phyloP scores from a whole-genome alignment of 2,888 invertebrate species.

The Heliconius hortense region DNA sequence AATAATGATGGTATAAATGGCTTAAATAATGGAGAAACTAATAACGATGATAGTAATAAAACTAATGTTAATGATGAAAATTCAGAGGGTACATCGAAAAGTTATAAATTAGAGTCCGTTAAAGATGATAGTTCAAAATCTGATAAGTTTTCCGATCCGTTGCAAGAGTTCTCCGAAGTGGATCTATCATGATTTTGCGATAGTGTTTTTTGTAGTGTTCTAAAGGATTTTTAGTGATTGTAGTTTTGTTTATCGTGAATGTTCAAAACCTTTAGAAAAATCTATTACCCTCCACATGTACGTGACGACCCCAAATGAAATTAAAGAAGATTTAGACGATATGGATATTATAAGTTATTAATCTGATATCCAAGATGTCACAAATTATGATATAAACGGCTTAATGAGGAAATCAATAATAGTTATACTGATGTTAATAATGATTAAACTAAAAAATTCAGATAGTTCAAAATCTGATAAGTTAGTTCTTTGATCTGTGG shows the following conservation, averaged over 20 bases:
- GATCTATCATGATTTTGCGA: slow-evolving; percentile 67
- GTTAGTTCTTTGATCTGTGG: slow-evolving; percentile 54
- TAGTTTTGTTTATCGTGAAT: slow-evolving; percentile 52
- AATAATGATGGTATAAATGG: neutral
- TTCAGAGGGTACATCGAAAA: slow-evolving; percentile 19
- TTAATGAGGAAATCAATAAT: neutral
- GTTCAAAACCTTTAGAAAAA: slow-evolving; percentile 73
- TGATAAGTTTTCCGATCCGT: slow-evolving; percentile 53
- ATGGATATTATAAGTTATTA: slow-evolving; percentile 49
- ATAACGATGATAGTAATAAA: neutral
- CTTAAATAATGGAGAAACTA: neutral
- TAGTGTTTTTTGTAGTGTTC: slow-evolving; percentile 53
- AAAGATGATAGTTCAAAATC: slow-evolving; percentile 45
- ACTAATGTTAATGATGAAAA: neutral
- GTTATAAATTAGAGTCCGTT: slow-evolving; percentile 37
- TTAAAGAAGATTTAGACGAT: slow-evolving; percentile 61
- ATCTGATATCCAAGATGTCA: slow-evolving; percentile 41
- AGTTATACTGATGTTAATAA: neutral
- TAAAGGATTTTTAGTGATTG: slow-evolving; percentile 43
- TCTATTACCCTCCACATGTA: slow-evolving; percentile 61
- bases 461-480: slow-evolving; percentile 42
- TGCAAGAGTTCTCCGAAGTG: slow-evolving; percentile 63
- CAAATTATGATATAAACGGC: slow-evolving; percentile 2
- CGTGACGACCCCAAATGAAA: slow-evolving; percentile 56
- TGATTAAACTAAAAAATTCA: neutral